Evolutionary conservation across 2,888 invertebrate genomes (phyloP).

Genomic region (Ophraella communa): DNA sequence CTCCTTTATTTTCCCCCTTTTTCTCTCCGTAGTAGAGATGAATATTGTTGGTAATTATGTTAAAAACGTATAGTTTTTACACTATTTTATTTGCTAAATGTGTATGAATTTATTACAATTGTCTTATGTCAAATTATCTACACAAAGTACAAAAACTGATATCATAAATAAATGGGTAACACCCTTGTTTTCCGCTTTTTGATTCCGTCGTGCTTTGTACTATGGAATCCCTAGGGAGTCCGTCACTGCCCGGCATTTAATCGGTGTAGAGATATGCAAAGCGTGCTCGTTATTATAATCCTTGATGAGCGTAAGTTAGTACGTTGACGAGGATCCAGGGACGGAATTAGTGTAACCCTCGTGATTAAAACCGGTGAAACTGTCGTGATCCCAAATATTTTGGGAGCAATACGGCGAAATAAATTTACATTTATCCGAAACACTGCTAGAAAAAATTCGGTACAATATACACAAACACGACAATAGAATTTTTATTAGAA

Average conservation of each 20-base stretch:
- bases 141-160: background rate
- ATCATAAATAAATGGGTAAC: background rate
- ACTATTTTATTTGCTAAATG: no score
- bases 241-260: slow-evolving; percentile 46
- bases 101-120: no score
- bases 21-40: no score
- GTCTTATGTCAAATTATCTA: no score
- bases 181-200: background rate
- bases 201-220: slow-evolving; percentile 1
- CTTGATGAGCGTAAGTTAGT: slow-evolving; percentile 59
- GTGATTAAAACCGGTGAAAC: slow-evolving; percentile 33
- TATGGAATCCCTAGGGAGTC: slow-evolving; percentile 1
- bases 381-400: slow-evolving; percentile 21
- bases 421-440: slow-evolving; percentile 2
- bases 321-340: slow-evolving; percentile 38
- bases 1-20: no score
- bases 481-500: no score
- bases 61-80: no score
- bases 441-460: background rate
- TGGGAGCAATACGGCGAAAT: background rate
- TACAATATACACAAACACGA: no score
- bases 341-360: slow-evolving; percentile 42
- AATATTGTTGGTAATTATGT: no score
- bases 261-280: slow-evolving; percentile 59
- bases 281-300: slow-evolving; percentile 60